Base-by-base conservation (phyloP, 2,888 invertebrate genomes). In the Volucella bombylans region DNA sequence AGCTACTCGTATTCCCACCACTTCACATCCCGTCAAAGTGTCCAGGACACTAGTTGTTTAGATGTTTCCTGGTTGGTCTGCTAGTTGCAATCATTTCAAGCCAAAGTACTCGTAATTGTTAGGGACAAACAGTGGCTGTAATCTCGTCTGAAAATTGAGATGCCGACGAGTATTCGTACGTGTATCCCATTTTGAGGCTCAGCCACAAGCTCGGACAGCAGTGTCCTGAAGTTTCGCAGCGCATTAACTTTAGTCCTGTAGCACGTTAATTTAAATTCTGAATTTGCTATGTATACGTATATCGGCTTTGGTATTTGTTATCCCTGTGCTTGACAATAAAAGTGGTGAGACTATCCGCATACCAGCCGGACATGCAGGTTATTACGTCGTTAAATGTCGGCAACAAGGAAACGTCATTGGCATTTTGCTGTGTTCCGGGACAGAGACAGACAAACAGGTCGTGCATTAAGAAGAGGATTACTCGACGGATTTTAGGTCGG, bases 51-150 rank as follows among this genome's bases (percentile, higher is more conserved):
- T 68, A 52, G 31, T 8, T 52, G 39, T 14, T 15, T 14, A 49
- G 41, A 18, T 72, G 45, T 18, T 47, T 72, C 54, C 62, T 59
- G 47, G 59, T 74, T 38, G 76, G 76, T 18, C 50, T 71, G 59
- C 61, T 54, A 76, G 80, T 76, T 72, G 76, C 76, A 80, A 80
- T 85, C 80, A 76, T 80, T 85, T 85, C 47, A 64, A 65, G 14
- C 83, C 71, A 67, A 80, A 80, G 62, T 62, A 55, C 80, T 62
- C 74, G 83, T 85, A 83, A 85, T 80, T 80, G 83, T 76, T 72
- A 80, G 67, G 76, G 67, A 71, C 80, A 80, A 80, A 85, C 76
- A 61, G 31, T 31, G 31, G 62, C 71, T 62, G 64, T 67, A 62
- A 72, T 61, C 65, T 41, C 31, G 31, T 31, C 59, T 59, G 47